A percentile compares a stretch with the other conserved stretches of the same genome.
phyloP scores from a whole-genome alignment of 2,888 invertebrate species.

The Euzophera pinguis region DNA sequence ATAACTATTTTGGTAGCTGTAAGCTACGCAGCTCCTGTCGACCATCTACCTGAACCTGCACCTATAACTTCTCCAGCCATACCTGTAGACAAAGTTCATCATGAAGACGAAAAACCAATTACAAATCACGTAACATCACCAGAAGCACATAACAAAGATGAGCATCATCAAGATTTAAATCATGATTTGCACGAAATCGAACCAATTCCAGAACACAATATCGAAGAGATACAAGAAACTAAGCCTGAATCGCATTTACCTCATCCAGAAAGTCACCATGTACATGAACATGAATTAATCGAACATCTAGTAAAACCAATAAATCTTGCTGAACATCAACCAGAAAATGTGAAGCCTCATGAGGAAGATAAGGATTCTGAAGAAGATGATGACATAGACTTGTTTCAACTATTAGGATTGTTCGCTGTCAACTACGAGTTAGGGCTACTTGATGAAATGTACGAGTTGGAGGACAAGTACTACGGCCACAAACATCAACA shows the following conservation, averaged over 20 bases:
- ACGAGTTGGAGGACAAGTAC: not conserved
- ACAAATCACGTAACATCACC: not conserved
- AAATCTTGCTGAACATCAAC: not conserved
- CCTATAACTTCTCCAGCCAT: not conserved
- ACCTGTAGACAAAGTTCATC: not conserved
- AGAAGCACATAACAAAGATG: not conserved
- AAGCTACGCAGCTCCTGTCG: not conserved
- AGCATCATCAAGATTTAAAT: not conserved
- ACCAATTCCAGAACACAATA: not conserved
- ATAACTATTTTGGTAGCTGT: not conserved
- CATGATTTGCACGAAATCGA: not conserved
- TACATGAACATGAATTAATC: not conserved
- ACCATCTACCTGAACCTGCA: not conserved
- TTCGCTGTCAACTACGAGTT: not conserved
- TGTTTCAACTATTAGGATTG: not conserved
- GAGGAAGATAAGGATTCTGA: not conserved
- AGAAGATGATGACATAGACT: not conserved
- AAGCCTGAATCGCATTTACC: not conserved
- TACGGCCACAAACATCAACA: not conserved
- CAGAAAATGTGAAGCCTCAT: not conserved
- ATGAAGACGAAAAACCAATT: not conserved
- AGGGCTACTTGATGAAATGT: not conserved
- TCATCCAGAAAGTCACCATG: not conserved
- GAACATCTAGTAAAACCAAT: not conserved
- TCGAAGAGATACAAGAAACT: not conserved